These are phyloP conservation scores for Podarcis muralis DNA, from an alignment of 2,113 vertebrate species.

Conservation along the genomic window DNA sequence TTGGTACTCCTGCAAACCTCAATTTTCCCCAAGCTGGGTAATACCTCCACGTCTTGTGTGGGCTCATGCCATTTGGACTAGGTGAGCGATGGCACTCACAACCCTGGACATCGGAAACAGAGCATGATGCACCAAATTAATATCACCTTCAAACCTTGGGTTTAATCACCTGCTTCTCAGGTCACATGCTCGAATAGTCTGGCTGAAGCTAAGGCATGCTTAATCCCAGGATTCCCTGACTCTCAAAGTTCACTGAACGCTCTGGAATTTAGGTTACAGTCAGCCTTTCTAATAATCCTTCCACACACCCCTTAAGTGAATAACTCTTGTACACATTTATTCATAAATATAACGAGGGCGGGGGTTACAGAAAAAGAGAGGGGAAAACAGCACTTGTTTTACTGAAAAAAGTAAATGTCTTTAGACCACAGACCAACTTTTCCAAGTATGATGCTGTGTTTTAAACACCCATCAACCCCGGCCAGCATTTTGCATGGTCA, in stretches of 20 bases:
- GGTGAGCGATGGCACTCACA: not conserved
- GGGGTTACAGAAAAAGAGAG: too few relatives aligned
- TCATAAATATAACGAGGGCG: too few relatives aligned
- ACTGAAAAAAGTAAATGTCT: too few relatives aligned
- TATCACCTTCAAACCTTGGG: slow-evolving; percentile 41
- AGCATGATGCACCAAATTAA: slow-evolving; percentile 17
- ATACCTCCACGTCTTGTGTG: not conserved
- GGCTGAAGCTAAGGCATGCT: slow-evolving; percentile 11
- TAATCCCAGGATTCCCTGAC: slow-evolving; percentile 44
- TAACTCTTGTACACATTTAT: too few relatives aligned
- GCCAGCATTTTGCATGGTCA: too few relatives aligned
- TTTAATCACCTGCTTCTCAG: slow-evolving; percentile 38
- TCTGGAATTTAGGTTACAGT: slow-evolving; percentile 51
- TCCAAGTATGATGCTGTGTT: too few relatives aligned
- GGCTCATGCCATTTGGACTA: not conserved
- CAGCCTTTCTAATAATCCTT: slow-evolving; percentile 52
- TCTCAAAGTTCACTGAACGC: slow-evolving; percentile 41
- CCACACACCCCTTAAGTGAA: too few relatives aligned
- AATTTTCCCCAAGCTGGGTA: too few relatives aligned
- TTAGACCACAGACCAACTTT: too few relatives aligned
- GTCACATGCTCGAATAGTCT: slow-evolving; percentile 37
- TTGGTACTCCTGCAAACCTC: too few relatives aligned
- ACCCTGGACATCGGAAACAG: not conserved
- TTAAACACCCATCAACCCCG: too few relatives aligned
- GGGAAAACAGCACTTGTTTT: too few relatives aligned